Evolutionary conservation across 2,113 vertebrate species (phyloP).

Genomic region (Notothenia coriiceps): DNA sequence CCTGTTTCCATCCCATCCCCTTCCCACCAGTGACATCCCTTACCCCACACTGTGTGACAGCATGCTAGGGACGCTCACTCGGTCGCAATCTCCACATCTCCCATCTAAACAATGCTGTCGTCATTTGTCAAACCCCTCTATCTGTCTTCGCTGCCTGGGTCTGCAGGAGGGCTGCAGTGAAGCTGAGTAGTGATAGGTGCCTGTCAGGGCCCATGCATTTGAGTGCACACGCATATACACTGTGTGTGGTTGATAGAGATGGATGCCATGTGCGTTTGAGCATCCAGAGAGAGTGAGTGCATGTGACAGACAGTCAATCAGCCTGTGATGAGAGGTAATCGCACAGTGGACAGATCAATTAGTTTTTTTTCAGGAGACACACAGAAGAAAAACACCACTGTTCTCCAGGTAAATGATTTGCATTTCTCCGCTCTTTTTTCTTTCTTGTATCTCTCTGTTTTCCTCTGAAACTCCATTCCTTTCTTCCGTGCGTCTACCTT

Average conservation of each 20-base stretch:
- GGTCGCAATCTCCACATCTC: slow-evolving; percentile 53
- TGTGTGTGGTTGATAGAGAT: slow-evolving; percentile 63
- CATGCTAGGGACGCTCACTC: slow-evolving; percentile 46
- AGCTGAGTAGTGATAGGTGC: slow-evolving; percentile 64
- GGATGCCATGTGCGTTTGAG: slow-evolving; percentile 69
- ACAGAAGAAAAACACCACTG: slow-evolving; percentile 57
- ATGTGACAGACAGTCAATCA: slow-evolving; percentile 84
- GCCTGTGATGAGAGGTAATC: slow-evolving; percentile 80
- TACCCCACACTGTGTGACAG: slow-evolving; percentile 52
- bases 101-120: slow-evolving; percentile 60
- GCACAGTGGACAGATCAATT: slow-evolving; percentile 80
- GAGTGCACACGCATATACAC: neutral
- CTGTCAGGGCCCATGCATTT: slow-evolving; percentile 48
- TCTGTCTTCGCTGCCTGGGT: slow-evolving; percentile 46
- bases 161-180: slow-evolving; percentile 47
- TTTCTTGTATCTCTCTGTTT: slow-evolving; percentile 46
- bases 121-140: slow-evolving; percentile 73
- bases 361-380: slow-evolving; percentile 74
- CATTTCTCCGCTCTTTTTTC: slow-evolving; percentile 59
- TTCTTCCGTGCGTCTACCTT: slow-evolving; percentile 35
- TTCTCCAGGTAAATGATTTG: slow-evolving; percentile 70
- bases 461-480: slow-evolving; percentile 11
- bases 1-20: slow-evolving; percentile 7
- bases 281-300: slow-evolving; percentile 62
- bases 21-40: slow-evolving; percentile 10